Conservation (phyloP, 2,113 vertebrate species). For the Gymnocephalus cernua region DNA sequence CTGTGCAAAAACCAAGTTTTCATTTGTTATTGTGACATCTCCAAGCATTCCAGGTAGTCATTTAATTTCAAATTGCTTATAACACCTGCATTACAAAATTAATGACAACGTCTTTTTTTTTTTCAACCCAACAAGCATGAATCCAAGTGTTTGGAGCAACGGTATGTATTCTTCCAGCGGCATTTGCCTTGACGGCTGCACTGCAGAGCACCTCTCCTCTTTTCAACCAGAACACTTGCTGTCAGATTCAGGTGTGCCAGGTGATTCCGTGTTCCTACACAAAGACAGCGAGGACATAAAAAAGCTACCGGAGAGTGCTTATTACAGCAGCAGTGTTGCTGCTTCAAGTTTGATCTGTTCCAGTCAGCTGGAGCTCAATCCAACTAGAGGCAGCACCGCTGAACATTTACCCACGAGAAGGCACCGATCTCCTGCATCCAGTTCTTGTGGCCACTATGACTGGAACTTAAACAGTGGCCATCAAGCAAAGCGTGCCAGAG, state of each 20-base stretch:
- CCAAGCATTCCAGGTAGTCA: neutral
- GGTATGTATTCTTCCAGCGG: constrained; percentile 59
- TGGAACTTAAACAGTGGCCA: constrained; percentile 78
- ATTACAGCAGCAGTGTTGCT: constrained; percentile 66
- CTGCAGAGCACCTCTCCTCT: constrained; percentile 67
- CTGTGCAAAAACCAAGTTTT: neutral
- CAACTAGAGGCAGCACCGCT: constrained; percentile 52
- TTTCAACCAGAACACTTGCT: constrained; percentile 54
- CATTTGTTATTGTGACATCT: neutral
- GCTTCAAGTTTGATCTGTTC: constrained; percentile 56
- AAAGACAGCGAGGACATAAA: constrained; percentile 63
- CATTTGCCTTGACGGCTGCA: constrained; percentile 57
- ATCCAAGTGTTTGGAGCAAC: constrained; percentile 70
- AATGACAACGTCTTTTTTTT: neutral
- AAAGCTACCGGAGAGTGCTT: constrained; percentile 60
- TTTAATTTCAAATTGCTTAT: neutral
- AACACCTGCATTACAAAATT: neutral
- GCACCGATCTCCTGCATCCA: constrained; percentile 25
- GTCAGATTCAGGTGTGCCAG: constrained; percentile 59
- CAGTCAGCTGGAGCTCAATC: constrained; percentile 53
- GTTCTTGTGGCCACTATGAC: constrained; percentile 53
- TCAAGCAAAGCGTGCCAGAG: constrained; percentile 90
- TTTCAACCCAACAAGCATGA: constrained; percentile 49
- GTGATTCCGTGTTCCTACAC: constrained; percentile 76
- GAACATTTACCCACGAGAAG: constrained; percentile 54